Conservation (phyloP, 1,140 invertebrate species). For the Eulimnadia texana region DNA sequence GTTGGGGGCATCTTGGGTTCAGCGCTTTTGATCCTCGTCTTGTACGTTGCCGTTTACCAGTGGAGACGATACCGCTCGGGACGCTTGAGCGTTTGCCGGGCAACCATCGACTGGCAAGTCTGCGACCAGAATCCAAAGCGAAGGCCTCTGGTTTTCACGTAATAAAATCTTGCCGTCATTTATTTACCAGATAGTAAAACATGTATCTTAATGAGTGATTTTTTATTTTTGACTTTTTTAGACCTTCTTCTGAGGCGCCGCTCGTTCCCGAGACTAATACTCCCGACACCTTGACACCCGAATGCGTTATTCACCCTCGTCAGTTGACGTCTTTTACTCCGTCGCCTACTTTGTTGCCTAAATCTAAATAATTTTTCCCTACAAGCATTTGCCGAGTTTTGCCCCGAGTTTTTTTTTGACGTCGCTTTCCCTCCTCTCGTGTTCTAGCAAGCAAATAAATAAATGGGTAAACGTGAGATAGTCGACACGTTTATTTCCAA, state of each 20-base stretch:
- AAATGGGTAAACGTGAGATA: no score
- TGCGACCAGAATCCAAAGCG: background rate
- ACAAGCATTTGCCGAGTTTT: background rate
- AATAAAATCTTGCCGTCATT: background rate
- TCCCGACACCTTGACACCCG: background rate
- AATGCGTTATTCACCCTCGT: background rate
- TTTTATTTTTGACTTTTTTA: background rate
- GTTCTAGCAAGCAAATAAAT: no score
- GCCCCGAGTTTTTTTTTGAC: no score
- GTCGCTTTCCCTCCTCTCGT: no score
- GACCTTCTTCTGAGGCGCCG: background rate
- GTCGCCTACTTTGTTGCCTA: background rate
- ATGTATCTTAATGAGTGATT: background rate
- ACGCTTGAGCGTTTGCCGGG: background rate
- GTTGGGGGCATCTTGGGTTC: background rate
- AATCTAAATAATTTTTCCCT: background rate
- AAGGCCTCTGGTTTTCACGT: background rate
- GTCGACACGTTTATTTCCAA: no score
- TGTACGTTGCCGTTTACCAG: background rate
- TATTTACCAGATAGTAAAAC: background rate
- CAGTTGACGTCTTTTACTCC: background rate
- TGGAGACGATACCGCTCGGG: background rate
- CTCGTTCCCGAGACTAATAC: background rate
- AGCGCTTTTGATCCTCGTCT: background rate
- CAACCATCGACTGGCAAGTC: background rate